These are phyloP conservation scores for Anguilla rostrata DNA, from an alignment of 2,113 vertebrate genomes.

Conservation along the genomic window DNA sequence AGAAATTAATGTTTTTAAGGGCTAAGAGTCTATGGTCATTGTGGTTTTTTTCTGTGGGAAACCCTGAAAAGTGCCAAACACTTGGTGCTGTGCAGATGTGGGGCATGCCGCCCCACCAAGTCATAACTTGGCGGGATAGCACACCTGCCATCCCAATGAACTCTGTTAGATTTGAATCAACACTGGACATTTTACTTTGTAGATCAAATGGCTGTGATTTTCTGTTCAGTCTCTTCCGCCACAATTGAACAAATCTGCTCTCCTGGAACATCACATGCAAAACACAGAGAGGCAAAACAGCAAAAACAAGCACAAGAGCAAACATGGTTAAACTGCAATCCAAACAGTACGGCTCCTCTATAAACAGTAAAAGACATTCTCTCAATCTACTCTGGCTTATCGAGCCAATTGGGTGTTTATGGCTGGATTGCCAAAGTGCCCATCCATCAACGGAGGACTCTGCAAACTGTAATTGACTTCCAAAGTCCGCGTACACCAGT, in stretches of 20 bases:
- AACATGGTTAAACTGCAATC: neutral
- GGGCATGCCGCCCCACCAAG: no score
- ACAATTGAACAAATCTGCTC: neutral
- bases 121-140: no score
- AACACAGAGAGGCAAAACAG: neutral
- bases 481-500: neutral
- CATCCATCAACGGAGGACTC: neutral
- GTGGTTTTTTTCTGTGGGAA: no score
- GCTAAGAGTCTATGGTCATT: no score
- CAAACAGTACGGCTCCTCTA: neutral
- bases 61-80: no score
- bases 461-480: neutral
- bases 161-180: no score
- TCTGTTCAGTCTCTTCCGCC: neutral
- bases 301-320: neutral
- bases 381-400: neutral
- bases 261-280: neutral
- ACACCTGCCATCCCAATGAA: no score
- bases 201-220: neutral
- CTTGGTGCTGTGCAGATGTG: no score
- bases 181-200: no score
- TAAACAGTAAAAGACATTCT: neutral
- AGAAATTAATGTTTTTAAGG: no score
- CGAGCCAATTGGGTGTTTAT: neutral
- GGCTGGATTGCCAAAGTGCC: neutral